Conservation (phyloP, 2,113 vertebrate species). For the Bostrychus sinensis region DNA sequence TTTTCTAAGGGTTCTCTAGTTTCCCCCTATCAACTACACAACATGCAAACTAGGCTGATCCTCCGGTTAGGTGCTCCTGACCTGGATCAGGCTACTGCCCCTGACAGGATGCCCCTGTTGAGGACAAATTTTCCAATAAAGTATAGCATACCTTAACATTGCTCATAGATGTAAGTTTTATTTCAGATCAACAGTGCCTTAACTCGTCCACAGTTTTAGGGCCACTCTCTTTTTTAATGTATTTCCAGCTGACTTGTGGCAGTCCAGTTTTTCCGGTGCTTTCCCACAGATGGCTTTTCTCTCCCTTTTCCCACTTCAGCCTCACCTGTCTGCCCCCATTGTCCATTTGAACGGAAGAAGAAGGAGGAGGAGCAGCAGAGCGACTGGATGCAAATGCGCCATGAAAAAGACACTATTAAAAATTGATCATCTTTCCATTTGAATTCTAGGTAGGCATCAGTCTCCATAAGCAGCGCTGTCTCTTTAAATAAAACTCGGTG, state of each 20-base stretch:
- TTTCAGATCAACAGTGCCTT: background rate
- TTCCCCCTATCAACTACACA: too few species aligned
- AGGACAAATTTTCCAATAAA: too few species aligned
- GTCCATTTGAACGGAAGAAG: conserved; percentile 62
- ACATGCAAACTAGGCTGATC: too few species aligned
- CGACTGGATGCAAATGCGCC: conserved; percentile 75
- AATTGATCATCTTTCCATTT: conserved; percentile 81
- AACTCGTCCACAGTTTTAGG: too few species aligned
- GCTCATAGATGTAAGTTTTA: too few species aligned
- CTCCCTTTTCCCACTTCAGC: conserved; percentile 45
- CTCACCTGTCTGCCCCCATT: conserved; percentile 59
- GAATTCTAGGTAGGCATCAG: conserved; percentile 81
- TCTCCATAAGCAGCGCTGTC: conserved; percentile 81
- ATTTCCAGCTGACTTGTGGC: conserved; percentile 3
- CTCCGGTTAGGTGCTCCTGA: too few species aligned
- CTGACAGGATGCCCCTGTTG: too few species aligned
- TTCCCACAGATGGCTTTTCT: too few species aligned
- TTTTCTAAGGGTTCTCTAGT: too few species aligned
- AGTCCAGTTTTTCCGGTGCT: conserved; percentile 24
- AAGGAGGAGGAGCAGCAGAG: conserved; percentile 37
- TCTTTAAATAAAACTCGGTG: conserved; percentile 81
- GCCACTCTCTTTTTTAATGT: background rate
- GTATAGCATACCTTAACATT: too few species aligned
- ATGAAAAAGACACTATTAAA: conserved; percentile 69
- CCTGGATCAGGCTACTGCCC: too few species aligned